Evolutionary conservation across 1,140 invertebrate species (phyloP).

Genomic region (Aphaenogaster rudis): DNA sequence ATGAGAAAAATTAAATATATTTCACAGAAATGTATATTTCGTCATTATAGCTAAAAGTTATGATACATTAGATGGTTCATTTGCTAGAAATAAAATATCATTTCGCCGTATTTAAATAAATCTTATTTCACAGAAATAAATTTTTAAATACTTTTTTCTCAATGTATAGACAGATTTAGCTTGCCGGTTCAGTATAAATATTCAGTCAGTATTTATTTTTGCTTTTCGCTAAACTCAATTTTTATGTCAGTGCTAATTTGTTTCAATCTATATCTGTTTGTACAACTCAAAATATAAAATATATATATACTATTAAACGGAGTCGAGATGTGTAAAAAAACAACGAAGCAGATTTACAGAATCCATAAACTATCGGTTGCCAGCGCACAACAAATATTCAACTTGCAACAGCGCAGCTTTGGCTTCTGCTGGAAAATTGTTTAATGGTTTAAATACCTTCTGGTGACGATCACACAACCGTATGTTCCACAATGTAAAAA

Average conservation of each 20-base stretch:
- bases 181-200: neutral
- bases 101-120: too few species aligned
- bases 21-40: too few species aligned
- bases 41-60: too few species aligned
- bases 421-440: conserved; percentile 25
- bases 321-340: conserved; percentile 16
- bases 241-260: conserved; percentile 24
- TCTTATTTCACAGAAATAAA: too few species aligned
- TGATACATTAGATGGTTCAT: too few species aligned
- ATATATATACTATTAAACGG: neutral
- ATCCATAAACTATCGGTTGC: conserved; percentile 38
- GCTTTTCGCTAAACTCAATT: conserved; percentile 3
- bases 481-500: conserved; percentile 5
- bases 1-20: too few species aligned
- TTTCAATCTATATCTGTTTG: conserved; percentile 12
- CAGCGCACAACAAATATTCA: conserved; percentile 36
- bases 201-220: conserved; percentile 19
- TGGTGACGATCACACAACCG: neutral
- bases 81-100: too few species aligned
- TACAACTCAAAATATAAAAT: neutral
- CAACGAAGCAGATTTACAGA: conserved; percentile 33
- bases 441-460: neutral
- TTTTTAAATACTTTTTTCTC: too few species aligned
- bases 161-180: too few species aligned
- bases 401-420: neutral